Evolutionary conservation across 1,140 invertebrate genomes (phyloP).

Genomic region (Danaus plexippus): DNA sequence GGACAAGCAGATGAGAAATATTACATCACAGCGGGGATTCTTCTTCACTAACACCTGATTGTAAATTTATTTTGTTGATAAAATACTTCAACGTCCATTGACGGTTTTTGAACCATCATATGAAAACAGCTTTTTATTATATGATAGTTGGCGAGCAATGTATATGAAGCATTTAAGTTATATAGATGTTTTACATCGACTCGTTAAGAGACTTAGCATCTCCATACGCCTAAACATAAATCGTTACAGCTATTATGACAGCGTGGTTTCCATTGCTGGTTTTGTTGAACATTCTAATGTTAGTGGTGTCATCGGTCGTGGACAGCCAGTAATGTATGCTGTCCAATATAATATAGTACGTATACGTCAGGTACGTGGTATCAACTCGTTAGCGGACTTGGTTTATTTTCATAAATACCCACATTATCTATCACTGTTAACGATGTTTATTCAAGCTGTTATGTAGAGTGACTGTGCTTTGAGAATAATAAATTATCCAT

Average conservation of each 20-base stretch:
- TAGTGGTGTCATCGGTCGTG: too few species aligned
- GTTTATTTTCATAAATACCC: constrained; percentile 69
- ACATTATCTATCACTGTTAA: constrained; percentile 68
- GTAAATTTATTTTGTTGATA: background rate
- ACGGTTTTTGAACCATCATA: too few species aligned
- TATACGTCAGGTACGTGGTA: constrained; percentile 23
- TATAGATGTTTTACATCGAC: too few species aligned
- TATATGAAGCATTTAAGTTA: too few species aligned
- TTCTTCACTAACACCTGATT: constrained; percentile 22
- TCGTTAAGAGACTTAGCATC: too few species aligned
- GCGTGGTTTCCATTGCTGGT: constrained; percentile 28
- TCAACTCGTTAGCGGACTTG: constrained; percentile 56
- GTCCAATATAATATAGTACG: background rate
- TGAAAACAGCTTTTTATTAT: too few species aligned
- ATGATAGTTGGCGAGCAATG: too few species aligned
- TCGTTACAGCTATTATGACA: too few species aligned
- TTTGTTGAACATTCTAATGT: constrained; percentile 9
- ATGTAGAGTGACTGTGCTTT: constrained; percentile 33
- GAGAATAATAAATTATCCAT: too few species aligned
- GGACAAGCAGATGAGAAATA: constrained; percentile 62
- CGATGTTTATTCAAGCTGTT: constrained; percentile 70
- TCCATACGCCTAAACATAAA: too few species aligned
- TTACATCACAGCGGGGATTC: constrained; percentile 66
- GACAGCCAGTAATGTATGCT: constrained; percentile 25
- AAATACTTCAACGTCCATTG: background rate